Percentiles rank a stretch among this genome's conserved stretches.
phyloP scores from a whole-genome alignment of 2,797 vertebrate species.

The Acipenser ruthenus region DNA sequence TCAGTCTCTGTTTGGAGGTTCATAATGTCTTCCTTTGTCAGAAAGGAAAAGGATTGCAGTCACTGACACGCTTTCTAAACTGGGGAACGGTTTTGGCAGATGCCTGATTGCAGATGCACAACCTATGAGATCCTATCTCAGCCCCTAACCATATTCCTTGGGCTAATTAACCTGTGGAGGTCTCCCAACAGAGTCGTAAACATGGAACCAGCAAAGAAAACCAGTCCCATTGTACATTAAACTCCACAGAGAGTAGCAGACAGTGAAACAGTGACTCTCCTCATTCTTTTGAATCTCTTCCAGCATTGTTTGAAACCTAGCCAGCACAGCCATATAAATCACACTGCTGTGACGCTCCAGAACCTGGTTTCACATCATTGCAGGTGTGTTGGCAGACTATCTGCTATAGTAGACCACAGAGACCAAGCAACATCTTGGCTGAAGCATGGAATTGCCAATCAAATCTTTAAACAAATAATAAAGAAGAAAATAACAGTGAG shows the following conservation, averaged over 20 bases:
- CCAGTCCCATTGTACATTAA: conserved; percentile 3
- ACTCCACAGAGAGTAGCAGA: not conserved
- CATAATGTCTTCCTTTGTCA: not conserved
- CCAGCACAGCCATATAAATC: not conserved
- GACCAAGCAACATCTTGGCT: conserved; percentile 3
- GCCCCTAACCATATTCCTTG: conserved; percentile 42
- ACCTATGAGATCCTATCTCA: conserved; percentile 18
- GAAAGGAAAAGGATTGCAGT: conserved; percentile 24
- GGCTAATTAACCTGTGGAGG: conserved; percentile 58
- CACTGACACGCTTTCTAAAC: conserved; percentile 29
- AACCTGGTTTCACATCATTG: not conserved
- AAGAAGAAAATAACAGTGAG: not conserved
- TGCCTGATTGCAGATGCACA: conserved; percentile 17
- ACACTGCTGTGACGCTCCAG: conserved; percentile 4
- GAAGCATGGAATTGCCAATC: conserved; percentile 1
- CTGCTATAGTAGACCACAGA: conserved; percentile 13
- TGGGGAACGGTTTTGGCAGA: conserved; percentile 39
- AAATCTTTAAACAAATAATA: not conserved
- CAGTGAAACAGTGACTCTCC: not conserved
- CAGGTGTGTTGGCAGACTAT: conserved; percentile 13
- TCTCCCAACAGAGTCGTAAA: conserved; percentile 39
- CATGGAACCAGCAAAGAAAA: conserved; percentile 13
- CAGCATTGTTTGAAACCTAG: not conserved
- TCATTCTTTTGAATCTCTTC: not conserved
- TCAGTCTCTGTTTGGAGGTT: too few species aligned